Conservation (phyloP, 2,888 invertebrate species). For the Lasioglossum calceatum region DNA sequence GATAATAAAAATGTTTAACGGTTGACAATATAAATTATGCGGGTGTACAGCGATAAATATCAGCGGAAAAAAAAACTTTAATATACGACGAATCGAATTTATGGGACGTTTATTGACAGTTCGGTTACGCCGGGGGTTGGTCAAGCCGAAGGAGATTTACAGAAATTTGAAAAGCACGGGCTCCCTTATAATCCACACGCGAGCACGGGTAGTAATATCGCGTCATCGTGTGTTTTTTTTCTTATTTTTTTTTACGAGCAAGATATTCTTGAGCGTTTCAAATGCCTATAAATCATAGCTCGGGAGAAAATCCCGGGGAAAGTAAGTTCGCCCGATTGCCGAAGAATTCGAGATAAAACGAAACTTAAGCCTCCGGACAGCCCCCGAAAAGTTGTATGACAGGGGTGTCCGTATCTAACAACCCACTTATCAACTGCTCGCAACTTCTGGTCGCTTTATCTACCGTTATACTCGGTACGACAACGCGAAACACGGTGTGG, state of each 20-base stretch:
- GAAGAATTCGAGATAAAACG: conserved; percentile 23
- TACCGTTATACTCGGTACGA: conserved; percentile 19
- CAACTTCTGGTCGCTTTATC: conserved; percentile 33
- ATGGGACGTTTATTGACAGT: background rate
- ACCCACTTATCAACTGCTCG: conserved; percentile 34
- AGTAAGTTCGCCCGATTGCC: background rate
- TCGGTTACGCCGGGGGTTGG: background rate
- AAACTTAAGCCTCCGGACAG: conserved; percentile 8
- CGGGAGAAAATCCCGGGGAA: background rate
- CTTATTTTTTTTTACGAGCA: background rate
- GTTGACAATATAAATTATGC: background rate
- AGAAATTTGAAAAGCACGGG: background rate
- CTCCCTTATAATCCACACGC: background rate
- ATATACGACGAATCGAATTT: background rate
- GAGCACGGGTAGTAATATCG: background rate
- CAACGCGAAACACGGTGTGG: conserved; percentile 9
- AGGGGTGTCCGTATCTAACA: conserved; percentile 9
- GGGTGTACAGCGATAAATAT: background rate
- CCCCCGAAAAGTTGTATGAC: conserved; percentile 22
- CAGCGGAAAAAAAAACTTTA: background rate
- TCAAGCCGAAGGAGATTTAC: background rate
- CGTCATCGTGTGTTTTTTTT: background rate
- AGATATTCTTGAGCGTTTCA: background rate
- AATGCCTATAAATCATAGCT: background rate
- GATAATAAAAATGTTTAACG: background rate